Percentiles rank a stretch among this genome's conserved stretches.
Conservation (phyloP, 2,113 vertebrate genomes). For the Bos indicus region DNA sequence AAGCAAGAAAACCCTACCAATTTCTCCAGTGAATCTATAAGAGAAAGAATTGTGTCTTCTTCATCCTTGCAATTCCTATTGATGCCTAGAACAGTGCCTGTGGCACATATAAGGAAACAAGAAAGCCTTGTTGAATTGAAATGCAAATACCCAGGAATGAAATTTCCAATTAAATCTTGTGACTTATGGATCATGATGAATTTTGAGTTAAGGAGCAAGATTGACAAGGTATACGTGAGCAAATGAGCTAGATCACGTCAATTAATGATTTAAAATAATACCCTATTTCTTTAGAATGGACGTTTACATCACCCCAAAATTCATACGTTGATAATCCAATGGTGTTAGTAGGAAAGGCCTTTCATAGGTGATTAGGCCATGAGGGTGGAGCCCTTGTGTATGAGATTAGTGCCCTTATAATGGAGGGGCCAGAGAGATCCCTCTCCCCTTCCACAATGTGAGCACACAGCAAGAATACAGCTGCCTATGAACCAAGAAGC, state of each 20-base stretch:
- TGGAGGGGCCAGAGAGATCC: neutral
- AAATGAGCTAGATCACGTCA: neutral
- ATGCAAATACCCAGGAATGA: neutral
- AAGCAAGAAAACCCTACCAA: neutral
- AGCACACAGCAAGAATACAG: neutral
- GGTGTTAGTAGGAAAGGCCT: neutral
- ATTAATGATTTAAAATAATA: slow-evolving; percentile 5
- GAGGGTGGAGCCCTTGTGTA: neutral
- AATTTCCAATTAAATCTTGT: neutral
- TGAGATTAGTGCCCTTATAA: neutral
- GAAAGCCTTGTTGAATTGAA: neutral
- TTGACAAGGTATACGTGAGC: neutral
- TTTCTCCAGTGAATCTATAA: neutral
- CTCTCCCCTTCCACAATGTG: neutral
- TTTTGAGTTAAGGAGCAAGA: neutral
- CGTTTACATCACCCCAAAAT: neutral
- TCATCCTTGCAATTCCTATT: neutral
- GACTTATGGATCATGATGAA: neutral
- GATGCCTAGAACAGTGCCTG: neutral
- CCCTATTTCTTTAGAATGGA: neutral
- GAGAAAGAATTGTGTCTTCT: neutral
- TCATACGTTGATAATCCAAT: neutral
- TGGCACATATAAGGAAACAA: neutral
- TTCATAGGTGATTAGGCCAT: neutral
- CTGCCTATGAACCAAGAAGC: neutral